Evolutionary conservation across 2,888 invertebrate genomes (phyloP), one percentile per base, ranked within the genome.

Genomic region (Drosophila nr. perissopoda): DNA sequence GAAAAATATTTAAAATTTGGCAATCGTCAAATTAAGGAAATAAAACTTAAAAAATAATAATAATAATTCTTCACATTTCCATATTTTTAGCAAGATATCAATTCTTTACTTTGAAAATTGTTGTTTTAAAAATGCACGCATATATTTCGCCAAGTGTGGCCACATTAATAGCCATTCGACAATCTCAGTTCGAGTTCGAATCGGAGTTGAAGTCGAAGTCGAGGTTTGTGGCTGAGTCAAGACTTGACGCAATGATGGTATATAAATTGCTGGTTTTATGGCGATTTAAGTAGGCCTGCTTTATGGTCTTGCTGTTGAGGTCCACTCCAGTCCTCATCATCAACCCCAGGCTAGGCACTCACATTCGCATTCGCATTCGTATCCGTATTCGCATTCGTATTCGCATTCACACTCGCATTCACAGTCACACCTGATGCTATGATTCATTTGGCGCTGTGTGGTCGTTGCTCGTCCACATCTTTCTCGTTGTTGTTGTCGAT

Each of bases 221-320:
- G 45, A 25, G 16, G 16, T 7, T 21, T 53, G 33, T 31, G 48
- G 13, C 29, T 34, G 42, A 73, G 36, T 56, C 58, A 48, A 53
- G 68, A 48, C 53, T 75, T 76, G 71, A 29, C 34, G 40, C 63
- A 76, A 73, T 74, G 82, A 80, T 77, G 76, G 82, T 72, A 87
- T 87, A 91, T 91, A 91, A 91, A 91, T 91, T 87, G 89, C 83
- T 91, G 81, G 82, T 83, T 91, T 91, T 90, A 91, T 91, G 87
- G 90, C 83, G 87, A 85, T 84, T 89, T 87, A 87, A 87, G 89
- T 87, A 87, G 89, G 89, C 83, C 83, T 89, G 87, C 83, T 89
- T 87, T 87, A 89, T 89, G 82, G 69, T 72, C 78, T 70, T 78
- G 68, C 64, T 42, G 73, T 65, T 65, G 68, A 68, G 63, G 52